Conservation (phyloP, 2,888 invertebrate species). For the Galerucella pusilla region DNA sequence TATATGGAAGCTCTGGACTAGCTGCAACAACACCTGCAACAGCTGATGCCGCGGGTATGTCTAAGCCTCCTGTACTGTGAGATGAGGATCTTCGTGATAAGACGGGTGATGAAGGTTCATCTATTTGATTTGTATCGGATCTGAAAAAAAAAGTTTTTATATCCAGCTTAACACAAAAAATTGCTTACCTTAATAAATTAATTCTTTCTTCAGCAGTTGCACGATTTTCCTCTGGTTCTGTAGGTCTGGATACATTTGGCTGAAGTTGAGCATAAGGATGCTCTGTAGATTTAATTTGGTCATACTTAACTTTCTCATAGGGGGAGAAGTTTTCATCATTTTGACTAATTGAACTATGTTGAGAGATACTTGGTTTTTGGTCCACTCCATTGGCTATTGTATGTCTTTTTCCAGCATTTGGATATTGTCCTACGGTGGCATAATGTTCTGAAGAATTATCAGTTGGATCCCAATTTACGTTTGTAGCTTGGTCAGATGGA, state of each 20-base stretch:
- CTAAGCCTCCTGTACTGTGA: slow-evolving; percentile 66
- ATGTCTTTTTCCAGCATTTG: slow-evolving; percentile 60
- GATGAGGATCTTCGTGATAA: slow-evolving; percentile 67
- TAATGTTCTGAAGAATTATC: slow-evolving; percentile 88
- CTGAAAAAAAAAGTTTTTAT: slow-evolving; percentile 29
- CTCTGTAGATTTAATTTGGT: slow-evolving; percentile 67
- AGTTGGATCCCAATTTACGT: slow-evolving; percentile 59
- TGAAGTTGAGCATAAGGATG: slow-evolving; percentile 82
- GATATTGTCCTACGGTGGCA: slow-evolving; percentile 75
- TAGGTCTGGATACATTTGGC: slow-evolving; percentile 61
- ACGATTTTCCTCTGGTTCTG: slow-evolving; percentile 48
- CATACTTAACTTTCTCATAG: slow-evolving; percentile 77
- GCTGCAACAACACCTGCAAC: slow-evolving; percentile 88
- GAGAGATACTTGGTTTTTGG: slow-evolving; percentile 68
- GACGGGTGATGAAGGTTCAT: slow-evolving; percentile 66
- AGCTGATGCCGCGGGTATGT: slow-evolving; percentile 88
- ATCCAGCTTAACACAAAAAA: not conserved
- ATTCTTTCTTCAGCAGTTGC: slow-evolving; percentile 50
- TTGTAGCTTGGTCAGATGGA: slow-evolving; percentile 70
- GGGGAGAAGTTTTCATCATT: slow-evolving; percentile 68
- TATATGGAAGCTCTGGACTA: slow-evolving; percentile 88
- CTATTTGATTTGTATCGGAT: slow-evolving; percentile 48
- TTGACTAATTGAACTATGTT: slow-evolving; percentile 71
- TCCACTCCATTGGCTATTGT: slow-evolving; percentile 59
- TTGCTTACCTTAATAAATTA: slow-evolving; percentile 51